Percentiles rank a stretch among this genome's conserved stretches.
Conservation (phyloP, 2,888 invertebrate genomes). For the Conomelus anceps region DNA sequence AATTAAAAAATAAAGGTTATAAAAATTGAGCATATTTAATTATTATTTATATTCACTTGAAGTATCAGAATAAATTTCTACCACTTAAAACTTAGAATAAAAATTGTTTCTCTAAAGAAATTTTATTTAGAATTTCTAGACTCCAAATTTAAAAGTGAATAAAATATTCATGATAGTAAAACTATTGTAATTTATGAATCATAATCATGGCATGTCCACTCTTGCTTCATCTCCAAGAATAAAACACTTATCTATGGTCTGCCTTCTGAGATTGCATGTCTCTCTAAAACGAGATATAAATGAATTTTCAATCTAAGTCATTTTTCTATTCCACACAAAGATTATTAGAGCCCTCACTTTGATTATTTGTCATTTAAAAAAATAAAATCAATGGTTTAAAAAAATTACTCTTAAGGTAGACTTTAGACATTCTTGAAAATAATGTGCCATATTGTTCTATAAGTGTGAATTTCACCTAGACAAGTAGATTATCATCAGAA, state of each 20-base stretch:
- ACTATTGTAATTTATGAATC: no score
- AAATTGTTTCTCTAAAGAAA: not conserved
- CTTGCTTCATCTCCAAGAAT: no score
- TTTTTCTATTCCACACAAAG: no score
- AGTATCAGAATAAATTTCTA: not conserved
- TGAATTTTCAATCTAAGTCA: no score
- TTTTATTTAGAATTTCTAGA: not conserved
- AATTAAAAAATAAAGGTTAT: not conserved
- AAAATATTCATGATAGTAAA: no score
- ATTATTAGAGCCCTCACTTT: no score
- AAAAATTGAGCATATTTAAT: not conserved
- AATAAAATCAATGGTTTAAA: no score
- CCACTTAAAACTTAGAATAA: not conserved
- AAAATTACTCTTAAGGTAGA: not conserved
- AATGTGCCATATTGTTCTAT: not conserved
- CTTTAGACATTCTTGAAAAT: not conserved
- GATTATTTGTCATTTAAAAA: no score
- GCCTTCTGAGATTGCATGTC: no score
- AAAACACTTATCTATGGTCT: no score
- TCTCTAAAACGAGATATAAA: no score
- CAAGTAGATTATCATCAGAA: conserved; percentile 60
- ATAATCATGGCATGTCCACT: no score
- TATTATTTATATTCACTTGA: not conserved
- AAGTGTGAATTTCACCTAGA: conserved; percentile 40
- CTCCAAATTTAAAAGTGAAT: not conserved